A percentile compares a stretch with the other conserved stretches of the same genome.
phyloP scores from a whole-genome alignment of 35 echinoderm and acorn worm species.

The Hemicentrotus pulcherrimus region DNA sequence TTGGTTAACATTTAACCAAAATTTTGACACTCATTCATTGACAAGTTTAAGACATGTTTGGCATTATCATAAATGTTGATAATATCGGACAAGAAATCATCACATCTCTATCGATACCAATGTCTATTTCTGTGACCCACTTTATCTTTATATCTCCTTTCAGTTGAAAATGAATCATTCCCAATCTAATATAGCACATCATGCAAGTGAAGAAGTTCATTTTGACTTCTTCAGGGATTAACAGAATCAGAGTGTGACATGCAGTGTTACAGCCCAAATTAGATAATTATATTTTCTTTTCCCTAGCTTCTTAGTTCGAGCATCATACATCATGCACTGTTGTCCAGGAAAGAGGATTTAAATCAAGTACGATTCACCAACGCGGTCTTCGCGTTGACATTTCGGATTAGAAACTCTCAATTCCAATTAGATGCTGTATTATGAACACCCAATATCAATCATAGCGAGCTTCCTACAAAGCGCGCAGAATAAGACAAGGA shows the following conservation, averaged over 20 bases:
- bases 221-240: not conserved
- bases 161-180: not conserved
- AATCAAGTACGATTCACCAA: not conserved
- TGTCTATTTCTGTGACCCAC: not conserved
- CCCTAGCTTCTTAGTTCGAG: not conserved
- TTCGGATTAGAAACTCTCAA: conserved; percentile 35
- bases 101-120: not conserved
- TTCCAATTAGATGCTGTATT: conserved; percentile 32
- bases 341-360: not conserved
- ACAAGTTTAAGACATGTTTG: too few relatives aligned
- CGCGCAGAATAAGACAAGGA: not conserved
- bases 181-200: not conserved
- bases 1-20: too few relatives aligned
- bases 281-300: not conserved
- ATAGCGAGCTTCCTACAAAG: not conserved
- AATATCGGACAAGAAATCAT: too few relatives aligned
- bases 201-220: not conserved
- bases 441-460: not conserved
- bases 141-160: not conserved
- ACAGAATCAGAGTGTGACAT: not conserved
- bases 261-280: not conserved
- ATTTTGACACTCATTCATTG: too few relatives aligned
- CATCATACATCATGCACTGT: not conserved
- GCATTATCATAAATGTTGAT: too few relatives aligned
- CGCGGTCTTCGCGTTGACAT: not conserved